Percentiles rank a stretch among this genome's conserved stretches.
Conservation (phyloP, 2,113 vertebrate genomes). For the Gasterosteus nipponicus region DNA sequence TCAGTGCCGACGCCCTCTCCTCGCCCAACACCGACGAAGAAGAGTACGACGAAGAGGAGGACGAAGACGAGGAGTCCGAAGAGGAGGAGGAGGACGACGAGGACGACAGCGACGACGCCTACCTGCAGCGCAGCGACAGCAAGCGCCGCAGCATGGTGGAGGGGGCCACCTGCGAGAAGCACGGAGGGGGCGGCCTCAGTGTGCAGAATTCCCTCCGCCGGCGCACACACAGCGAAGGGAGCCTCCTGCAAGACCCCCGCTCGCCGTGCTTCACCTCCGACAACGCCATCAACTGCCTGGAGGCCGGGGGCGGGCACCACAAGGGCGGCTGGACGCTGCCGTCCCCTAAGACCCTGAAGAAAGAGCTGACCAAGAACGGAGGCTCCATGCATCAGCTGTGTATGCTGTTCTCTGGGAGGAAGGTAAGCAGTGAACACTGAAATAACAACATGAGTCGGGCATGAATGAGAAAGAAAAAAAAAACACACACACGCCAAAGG, state of each 20-base stretch:
- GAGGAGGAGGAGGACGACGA: constrained; percentile 87
- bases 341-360: constrained; percentile 92
- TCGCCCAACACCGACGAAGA: constrained; percentile 82
- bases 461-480: neutral
- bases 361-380: constrained; percentile 90
- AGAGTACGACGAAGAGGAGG: constrained; percentile 84
- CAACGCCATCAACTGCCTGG: constrained; percentile 91
- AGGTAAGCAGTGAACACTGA: constrained; percentile 80
- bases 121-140: constrained; percentile 80
- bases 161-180: constrained; percentile 82
- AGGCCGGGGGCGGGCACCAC: constrained; percentile 65
- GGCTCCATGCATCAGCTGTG: constrained; percentile 95
- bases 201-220: constrained; percentile 92
- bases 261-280: constrained; percentile 91
- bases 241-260: constrained; percentile 91
- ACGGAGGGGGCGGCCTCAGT: constrained; percentile 83
- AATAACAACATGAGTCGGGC: neutral
- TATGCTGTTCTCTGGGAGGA: constrained; percentile 92
- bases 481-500: neutral
- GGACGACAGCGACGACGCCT: constrained; percentile 86
- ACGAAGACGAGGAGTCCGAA: constrained; percentile 81
- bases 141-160: constrained; percentile 94
- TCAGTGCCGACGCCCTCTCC: constrained; percentile 82
- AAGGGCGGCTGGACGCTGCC: constrained; percentile 87
- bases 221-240: constrained; percentile 96